Evolutionary conservation across 2,888 invertebrate species (phyloP).

Genomic region (Quadriops clusia): DNA sequence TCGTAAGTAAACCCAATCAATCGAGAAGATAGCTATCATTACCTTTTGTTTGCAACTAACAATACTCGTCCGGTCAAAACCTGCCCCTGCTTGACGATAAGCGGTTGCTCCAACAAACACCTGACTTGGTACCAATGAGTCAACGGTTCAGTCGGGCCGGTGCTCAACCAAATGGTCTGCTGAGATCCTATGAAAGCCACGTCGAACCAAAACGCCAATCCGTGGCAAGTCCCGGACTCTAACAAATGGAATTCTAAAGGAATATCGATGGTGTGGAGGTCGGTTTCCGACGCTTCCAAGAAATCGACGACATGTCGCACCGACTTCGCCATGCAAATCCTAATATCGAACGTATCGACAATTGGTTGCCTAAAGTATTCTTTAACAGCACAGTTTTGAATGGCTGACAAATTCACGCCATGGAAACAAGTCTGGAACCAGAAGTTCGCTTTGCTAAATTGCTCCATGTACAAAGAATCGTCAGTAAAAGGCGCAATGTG

Average conservation of each 20-base stretch:
- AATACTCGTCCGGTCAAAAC: conserved; percentile 76
- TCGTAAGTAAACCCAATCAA: no score
- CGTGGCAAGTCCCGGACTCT: conserved; percentile 91
- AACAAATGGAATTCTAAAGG: conserved; percentile 86
- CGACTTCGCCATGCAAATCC: conserved; percentile 92
- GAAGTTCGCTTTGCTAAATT: conserved; percentile 96
- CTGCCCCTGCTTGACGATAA: conserved; percentile 91
- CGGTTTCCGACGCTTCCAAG: conserved; percentile 79
- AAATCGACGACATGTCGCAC: conserved; percentile 91
- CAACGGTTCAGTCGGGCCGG: conserved; percentile 92
- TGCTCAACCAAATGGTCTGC: conserved; percentile 92
- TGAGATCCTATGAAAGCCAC: conserved; percentile 87
- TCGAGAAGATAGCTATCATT: no score
- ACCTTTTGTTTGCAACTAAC: conserved; percentile 85
- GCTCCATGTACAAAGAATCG: conserved; percentile 94
- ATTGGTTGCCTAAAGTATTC: conserved; percentile 98
- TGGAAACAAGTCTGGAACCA: conserved; percentile 99
- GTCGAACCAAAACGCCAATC: conserved; percentile 98
- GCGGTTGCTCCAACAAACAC: conserved; percentile 85
- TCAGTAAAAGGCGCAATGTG: conserved; percentile 97
- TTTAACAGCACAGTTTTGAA: conserved; percentile 86
- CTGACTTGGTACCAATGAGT: conserved; percentile 99
- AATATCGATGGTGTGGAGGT: conserved; percentile 86
- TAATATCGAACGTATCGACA: conserved; percentile 95
- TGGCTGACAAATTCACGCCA: conserved; percentile 86